Evolutionary conservation across 2,797 vertebrate genomes (phyloP).

Genomic region (Leuciscus waleckii): DNA sequence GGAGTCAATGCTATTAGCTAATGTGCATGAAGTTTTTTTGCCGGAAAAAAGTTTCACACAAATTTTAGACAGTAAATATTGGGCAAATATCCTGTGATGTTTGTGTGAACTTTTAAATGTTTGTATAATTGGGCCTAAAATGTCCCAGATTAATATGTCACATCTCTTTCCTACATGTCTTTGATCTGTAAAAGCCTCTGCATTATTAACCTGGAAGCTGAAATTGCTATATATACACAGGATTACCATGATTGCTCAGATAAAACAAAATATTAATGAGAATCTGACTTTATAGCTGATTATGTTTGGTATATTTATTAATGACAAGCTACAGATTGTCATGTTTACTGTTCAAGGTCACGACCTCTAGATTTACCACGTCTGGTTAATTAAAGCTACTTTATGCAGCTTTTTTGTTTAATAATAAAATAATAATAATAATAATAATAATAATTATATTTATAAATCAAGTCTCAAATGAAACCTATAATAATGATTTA

Average conservation of each 20-base stretch:
- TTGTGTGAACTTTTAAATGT: background rate
- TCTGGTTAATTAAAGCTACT: background rate
- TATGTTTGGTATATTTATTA: background rate
- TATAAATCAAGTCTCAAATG: background rate
- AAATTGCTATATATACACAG: conserved; percentile 10
- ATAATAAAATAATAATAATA: no score
- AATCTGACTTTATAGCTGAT: background rate
- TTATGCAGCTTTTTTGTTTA: no score
- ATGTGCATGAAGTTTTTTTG: background rate
- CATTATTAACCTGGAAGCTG: conserved; percentile 8
- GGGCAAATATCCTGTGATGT: background rate
- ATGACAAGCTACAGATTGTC: background rate
- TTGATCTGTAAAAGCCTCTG: conserved; percentile 25
- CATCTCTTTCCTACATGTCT: conserved; percentile 14
- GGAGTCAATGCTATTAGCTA: background rate
- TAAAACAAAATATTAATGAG: background rate
- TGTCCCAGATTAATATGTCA: conserved; percentile 2
- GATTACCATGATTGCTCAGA: conserved; percentile 16
- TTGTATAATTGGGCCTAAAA: conserved; percentile 16
- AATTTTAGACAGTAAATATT: background rate
- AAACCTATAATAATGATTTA: background rate
- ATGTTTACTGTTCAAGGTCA: background rate
- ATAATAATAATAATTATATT: no score
- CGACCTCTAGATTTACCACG: background rate
- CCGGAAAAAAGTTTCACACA: background rate